A percentile compares a stretch with the other conserved stretches of the same genome.
phyloP scores from a whole-genome alignment of 1,140 invertebrate genomes.

The Ceratosolen fusciceps region DNA sequence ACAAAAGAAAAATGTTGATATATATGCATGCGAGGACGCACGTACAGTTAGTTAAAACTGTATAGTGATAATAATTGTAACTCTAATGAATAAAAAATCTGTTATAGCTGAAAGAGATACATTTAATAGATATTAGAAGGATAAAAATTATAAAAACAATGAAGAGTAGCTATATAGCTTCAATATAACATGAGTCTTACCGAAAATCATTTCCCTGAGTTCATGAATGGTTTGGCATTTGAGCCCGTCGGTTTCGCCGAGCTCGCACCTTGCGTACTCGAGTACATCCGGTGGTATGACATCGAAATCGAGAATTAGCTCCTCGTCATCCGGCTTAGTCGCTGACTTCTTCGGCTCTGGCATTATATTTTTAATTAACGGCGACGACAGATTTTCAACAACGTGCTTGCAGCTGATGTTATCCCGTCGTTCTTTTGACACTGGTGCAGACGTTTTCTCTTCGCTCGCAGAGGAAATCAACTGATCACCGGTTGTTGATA shows the following conservation, averaged over 20 bases:
- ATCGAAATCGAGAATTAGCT: conserved; percentile 65
- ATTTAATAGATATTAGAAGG: too few species aligned
- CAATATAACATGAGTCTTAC: too few species aligned
- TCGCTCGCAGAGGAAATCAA: background rate
- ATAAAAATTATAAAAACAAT: too few species aligned
- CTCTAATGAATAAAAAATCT: too few species aligned
- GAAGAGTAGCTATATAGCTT: too few species aligned
- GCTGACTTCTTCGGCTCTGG: conserved; percentile 18
- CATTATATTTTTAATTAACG: conserved; percentile 29
- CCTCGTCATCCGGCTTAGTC: conserved; percentile 60
- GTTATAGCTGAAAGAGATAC: too few species aligned
- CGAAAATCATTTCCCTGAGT: conserved; percentile 82
- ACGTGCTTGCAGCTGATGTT: conserved; percentile 24
- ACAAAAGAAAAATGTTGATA: too few species aligned
- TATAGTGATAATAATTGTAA: too few species aligned
- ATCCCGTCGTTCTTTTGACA: background rate
- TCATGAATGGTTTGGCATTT: conserved; percentile 77
- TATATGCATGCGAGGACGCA: too few species aligned
- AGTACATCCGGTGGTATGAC: conserved; percentile 66
- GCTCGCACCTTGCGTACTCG: conserved; percentile 69
- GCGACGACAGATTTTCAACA: background rate
- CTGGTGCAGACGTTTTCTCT: background rate
- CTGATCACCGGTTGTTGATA: background rate
- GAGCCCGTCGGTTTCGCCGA: conserved; percentile 73
- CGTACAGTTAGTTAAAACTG: too few species aligned